Conservation (phyloP, 2,888 invertebrate genomes). For the Trichopoda pennipes region DNA sequence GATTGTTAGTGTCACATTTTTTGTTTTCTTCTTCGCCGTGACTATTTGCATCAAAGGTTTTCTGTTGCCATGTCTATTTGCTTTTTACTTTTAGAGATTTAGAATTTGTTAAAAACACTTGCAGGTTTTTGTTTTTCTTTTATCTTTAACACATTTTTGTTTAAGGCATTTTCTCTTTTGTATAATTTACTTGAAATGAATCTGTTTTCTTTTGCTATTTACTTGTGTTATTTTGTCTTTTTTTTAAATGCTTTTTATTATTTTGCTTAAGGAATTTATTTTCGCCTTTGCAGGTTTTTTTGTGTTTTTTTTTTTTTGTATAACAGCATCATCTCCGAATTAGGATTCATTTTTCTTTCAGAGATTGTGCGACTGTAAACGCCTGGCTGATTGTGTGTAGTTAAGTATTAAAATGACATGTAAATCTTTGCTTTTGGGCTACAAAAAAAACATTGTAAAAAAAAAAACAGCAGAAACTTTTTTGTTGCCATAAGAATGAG, state of each 20-base stretch:
- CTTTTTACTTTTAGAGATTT: constrained; percentile 1
- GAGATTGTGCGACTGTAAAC: neutral
- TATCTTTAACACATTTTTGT: neutral
- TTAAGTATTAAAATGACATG: constrained; percentile 74
- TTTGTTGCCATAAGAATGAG: constrained; percentile 6
- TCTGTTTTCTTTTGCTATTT: constrained; percentile 68
- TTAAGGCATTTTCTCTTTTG: constrained; percentile 49
- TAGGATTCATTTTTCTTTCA: neutral
- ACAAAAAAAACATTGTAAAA: neutral
- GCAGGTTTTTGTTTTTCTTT: neutral
- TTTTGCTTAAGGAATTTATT: constrained; percentile 43
- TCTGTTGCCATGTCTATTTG: neutral
- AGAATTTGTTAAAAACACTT: neutral
- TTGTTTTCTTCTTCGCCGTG: neutral
- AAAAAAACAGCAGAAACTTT: neutral
- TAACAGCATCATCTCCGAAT: constrained; percentile 21
- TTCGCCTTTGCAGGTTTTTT: neutral
- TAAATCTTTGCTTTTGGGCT: constrained; percentile 72
- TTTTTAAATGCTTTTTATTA: constrained; percentile 50
- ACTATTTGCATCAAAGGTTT: neutral
- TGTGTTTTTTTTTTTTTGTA: neutral
- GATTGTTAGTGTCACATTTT: constrained; percentile 1
- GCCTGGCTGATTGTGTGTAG: constrained; percentile 57
- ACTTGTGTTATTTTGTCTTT: constrained; percentile 62
- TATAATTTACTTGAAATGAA: constrained; percentile 61